These are phyloP conservation scores for Drosophila multiciliata DNA, from an alignment of 2,888 invertebrate species.

Conservation along the genomic window DNA sequence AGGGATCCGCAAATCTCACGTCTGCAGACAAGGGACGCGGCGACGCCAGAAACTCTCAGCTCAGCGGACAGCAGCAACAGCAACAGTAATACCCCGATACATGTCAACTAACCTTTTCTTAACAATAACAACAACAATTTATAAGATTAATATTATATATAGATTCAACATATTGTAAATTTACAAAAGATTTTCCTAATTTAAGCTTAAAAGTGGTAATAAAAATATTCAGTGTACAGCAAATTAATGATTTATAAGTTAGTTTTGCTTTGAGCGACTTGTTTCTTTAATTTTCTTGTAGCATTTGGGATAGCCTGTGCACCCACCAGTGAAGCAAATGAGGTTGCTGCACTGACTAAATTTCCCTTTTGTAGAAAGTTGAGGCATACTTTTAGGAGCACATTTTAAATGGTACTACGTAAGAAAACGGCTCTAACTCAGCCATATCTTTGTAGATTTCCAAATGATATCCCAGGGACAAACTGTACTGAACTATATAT, in stretches of 20 bases:
- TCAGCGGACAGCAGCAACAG: conserved; percentile 85
- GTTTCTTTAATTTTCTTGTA: neutral
- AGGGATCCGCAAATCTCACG: conserved; percentile 83
- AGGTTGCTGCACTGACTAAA: neutral
- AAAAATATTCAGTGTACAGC: neutral
- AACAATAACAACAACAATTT: neutral
- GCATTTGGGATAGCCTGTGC: neutral
- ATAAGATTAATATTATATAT: neutral
- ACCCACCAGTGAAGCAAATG: neutral
- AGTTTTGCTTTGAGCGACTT: neutral
- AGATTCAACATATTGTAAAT: neutral
- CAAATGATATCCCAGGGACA: too few relatives aligned
- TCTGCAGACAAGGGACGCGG: conserved; percentile 82
- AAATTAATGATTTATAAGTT: neutral
- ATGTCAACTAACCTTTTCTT: conserved; percentile 45
- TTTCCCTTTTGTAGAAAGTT: neutral
- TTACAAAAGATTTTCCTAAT: neutral
- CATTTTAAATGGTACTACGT: neutral
- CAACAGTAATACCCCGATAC: conserved; percentile 82
- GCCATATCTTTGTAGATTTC: too few relatives aligned
- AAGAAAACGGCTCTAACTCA: too few relatives aligned
- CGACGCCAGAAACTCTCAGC: conserved; percentile 85
- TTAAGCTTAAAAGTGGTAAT: neutral
- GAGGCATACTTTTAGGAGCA: neutral
- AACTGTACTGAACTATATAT: neutral